Evolutionary conservation across 2,888 invertebrate genomes (phyloP).

Genomic region (Drosophila picticornis): DNA sequence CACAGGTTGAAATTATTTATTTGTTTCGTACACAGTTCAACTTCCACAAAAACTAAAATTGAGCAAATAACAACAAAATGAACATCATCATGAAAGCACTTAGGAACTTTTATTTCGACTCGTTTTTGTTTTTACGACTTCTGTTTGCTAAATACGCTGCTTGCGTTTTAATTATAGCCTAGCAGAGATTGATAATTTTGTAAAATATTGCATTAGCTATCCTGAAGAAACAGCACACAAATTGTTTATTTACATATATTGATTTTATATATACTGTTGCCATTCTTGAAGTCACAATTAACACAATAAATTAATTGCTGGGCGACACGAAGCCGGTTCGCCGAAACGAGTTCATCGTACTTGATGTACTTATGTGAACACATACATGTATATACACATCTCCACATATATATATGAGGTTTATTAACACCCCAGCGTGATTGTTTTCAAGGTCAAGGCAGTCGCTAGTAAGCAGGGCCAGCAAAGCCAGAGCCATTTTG

Average conservation of each 20-base stretch:
- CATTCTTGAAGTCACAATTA: no score
- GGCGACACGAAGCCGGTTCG: background rate
- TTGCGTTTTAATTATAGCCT: background rate
- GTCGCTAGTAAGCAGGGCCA: conserved; percentile 5
- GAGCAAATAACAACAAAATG: background rate
- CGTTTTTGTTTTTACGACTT: background rate
- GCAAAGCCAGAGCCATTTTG: conserved; percentile 30
- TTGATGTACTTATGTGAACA: conserved; percentile 7
- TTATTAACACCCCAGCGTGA: conserved; percentile 38
- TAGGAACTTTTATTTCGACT: background rate
- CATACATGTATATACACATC: background rate
- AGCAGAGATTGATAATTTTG: background rate
- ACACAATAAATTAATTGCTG: background rate
- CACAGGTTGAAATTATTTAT: background rate
- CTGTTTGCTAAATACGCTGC: background rate
- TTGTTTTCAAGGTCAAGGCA: conserved; percentile 54
- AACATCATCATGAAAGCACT: background rate
- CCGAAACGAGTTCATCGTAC: conserved; percentile 1
- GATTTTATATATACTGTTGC: background rate
- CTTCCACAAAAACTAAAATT: background rate
- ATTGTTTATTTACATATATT: background rate
- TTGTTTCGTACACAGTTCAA: background rate
- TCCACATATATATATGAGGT: background rate
- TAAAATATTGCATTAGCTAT: background rate
- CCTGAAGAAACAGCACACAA: background rate